Conservation (phyloP, 2,797 vertebrate genomes). For the Lacerta bilineata region DNA sequence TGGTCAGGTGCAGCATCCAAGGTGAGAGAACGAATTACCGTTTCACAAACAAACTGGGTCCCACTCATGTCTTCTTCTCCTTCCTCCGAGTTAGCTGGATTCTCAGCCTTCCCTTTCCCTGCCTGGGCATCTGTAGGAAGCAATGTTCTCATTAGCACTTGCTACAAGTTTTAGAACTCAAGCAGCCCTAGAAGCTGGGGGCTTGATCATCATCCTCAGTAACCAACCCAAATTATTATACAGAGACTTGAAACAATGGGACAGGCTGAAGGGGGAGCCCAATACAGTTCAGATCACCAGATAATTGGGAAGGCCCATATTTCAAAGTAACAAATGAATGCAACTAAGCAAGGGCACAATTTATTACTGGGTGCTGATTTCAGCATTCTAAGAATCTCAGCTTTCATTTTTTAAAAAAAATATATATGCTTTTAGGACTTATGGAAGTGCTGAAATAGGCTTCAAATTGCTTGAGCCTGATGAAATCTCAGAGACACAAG, state of each 20-base stretch:
- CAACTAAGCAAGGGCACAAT: background rate
- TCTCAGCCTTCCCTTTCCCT: slow-evolving; percentile 76
- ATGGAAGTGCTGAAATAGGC: background rate
- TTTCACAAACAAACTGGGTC: slow-evolving; percentile 98
- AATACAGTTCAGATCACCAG: background rate
- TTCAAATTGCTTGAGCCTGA: background rate
- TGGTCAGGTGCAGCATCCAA: slow-evolving; percentile 96
- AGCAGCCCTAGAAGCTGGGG: background rate
- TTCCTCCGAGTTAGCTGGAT: slow-evolving; percentile 83
- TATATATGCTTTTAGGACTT: background rate
- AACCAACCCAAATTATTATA: background rate
- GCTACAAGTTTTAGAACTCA: background rate
- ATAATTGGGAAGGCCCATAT: background rate
- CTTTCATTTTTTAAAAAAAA: background rate
- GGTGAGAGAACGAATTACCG: slow-evolving; percentile 95
- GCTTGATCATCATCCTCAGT: background rate
- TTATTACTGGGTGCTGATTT: background rate
- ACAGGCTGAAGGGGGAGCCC: background rate
- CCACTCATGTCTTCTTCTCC: slow-evolving; percentile 96
- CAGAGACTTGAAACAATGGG: background rate
- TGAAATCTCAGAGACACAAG: background rate
- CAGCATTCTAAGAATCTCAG: background rate
- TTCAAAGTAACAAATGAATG: background rate
- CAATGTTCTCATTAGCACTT: slow-evolving; percentile 23
- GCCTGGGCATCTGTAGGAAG: slow-evolving; percentile 76